A percentile compares a stretch with the other conserved stretches of the same genome.
These are phyloP conservation scores for Theretra japonica DNA, from an alignment of 2,888 invertebrate genomes.

Conservation along the genomic window DNA sequence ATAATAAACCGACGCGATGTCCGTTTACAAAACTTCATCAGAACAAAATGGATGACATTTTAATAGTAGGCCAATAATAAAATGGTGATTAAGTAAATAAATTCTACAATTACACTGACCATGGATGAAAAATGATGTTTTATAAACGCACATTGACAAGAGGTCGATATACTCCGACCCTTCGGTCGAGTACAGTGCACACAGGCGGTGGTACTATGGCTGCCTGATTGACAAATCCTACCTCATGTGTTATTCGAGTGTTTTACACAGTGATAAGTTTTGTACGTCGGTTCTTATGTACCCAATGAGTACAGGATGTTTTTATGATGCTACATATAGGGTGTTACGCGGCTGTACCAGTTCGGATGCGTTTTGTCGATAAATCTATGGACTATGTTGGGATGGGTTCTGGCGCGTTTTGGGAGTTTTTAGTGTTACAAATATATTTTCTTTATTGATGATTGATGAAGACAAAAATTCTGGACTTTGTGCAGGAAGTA, in stretches of 20 bases:
- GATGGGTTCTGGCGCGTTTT: not conserved
- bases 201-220: not conserved
- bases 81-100: not conserved
- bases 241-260: constrained; percentile 14
- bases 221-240: constrained; percentile 14
- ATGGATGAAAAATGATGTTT: not conserved
- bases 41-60: not conserved
- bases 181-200: not conserved
- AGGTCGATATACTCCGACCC: not conserved
- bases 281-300: constrained; percentile 13
- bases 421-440: constrained; percentile 2
- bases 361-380: not conserved
- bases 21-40: not conserved
- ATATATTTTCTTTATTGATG: not conserved
- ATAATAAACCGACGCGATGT: too few species aligned
- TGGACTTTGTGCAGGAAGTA: too few species aligned
- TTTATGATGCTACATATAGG: constrained; percentile 9
- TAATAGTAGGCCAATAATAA: not conserved
- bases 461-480: not conserved
- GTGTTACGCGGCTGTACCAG: constrained; percentile 13
- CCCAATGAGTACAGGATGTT: not conserved
- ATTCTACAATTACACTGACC: not conserved
- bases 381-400: not conserved
- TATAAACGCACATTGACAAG: not conserved
- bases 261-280: constrained; percentile 11